Base-by-base conservation (phyloP, 2,888 invertebrate species). In the Plebejus argus region DNA sequence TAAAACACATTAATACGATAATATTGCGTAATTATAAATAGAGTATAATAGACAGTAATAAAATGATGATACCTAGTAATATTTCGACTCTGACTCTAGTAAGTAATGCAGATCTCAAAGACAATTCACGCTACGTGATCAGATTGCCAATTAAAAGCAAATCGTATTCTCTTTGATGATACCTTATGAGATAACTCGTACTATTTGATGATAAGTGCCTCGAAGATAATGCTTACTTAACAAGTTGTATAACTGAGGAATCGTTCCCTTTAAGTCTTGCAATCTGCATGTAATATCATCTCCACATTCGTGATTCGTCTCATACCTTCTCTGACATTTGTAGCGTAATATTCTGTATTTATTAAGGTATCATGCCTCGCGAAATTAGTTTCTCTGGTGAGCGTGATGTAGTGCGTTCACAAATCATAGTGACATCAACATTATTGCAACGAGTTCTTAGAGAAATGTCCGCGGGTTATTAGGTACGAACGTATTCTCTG, bases 341-440 rank as follows among this genome's bases (percentile, higher is more conserved):
- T 20, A 45, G 33, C 45, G 49, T 74, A 78, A 74, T 76, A 76
- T 72, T 76, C 74, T 39, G 72, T 74, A 74, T 72, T 72, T 72
- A 72, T 74, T 49, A 53, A 53, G 74, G 49, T 53, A 74, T 74
- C 78, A 77, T 81, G 78, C 79, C 78, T 79, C 76, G 75, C 72
- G 79, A 80, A 81, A 81, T 81, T 80, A 81, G 80, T 80, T 79
- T 79, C 79, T 66, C 79, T 70, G 77, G 74, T 78, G 78, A 74
- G 78, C 81, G 83, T 88, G 89, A 89, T 87, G 85, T 86, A 89
- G 86, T 85, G 84, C 83, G 82, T 85, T 85, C 87, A 89, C 89
- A 90, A 89, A 88, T 91, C 90, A 90, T 86, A 82, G 86, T 86
- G 90, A 89, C 90, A 85, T 87, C 83, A 85, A 81, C 88, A 86